Evolutionary conservation across 92 coral and sea anemone species (phyloP).

Genomic region (Montipora capitata): DNA sequence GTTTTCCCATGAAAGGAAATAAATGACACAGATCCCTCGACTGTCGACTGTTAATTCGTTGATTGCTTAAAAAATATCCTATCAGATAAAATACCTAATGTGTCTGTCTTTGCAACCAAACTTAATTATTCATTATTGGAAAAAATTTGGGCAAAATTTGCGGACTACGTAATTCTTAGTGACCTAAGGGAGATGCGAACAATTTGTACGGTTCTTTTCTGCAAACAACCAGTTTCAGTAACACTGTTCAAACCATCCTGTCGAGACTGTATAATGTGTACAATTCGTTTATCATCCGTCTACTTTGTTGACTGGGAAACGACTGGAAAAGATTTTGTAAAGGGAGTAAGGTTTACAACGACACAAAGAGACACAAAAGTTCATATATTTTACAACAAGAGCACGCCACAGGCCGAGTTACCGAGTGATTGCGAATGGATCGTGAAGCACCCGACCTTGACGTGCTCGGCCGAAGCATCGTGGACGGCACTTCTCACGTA

Average conservation of each 20-base stretch:
- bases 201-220: not conserved
- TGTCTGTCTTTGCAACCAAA: slow-evolving; percentile 46
- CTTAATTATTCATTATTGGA: slow-evolving; percentile 33
- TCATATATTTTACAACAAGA: slow-evolving; percentile 90
- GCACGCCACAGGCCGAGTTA: slow-evolving; percentile 65
- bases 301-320: slow-evolving; percentile 94
- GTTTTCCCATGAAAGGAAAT: slow-evolving; percentile 18
- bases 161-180: not conserved
- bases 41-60: not conserved
- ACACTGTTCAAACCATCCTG: too few species aligned
- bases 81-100: slow-evolving; percentile 16
- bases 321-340: slow-evolving; percentile 85
- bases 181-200: not conserved
- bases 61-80: slow-evolving; percentile 6
- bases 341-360: slow-evolving; percentile 81
- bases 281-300: slow-evolving; percentile 73
- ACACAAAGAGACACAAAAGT: slow-evolving; percentile 80
- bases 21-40: not conserved
- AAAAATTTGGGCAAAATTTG: not conserved
- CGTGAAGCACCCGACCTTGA: slow-evolving; percentile 81
- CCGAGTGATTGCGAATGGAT: slow-evolving; percentile 87
- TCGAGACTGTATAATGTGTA: slow-evolving; percentile 59
- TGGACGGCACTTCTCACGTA: slow-evolving; percentile 92
- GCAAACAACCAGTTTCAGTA: too few species aligned
- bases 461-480: slow-evolving; percentile 84